Evolutionary conservation across 1,140 invertebrate genomes (phyloP), one percentile per base, ranked within the genome.

Genomic region (Aleiodes sp.): DNA sequence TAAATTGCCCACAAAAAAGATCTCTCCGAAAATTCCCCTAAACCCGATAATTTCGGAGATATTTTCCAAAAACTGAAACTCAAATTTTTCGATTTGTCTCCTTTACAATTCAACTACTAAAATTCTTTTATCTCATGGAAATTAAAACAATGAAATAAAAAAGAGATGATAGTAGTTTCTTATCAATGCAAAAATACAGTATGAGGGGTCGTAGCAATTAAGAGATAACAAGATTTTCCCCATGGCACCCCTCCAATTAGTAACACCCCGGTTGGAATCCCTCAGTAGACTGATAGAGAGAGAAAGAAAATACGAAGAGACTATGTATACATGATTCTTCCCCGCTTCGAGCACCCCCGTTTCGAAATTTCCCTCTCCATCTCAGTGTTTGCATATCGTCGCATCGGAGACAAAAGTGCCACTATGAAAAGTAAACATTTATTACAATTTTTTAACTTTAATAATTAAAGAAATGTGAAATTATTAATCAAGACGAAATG

Each of bases 211-310:
- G 82, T 80, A 85, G 84, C 83, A 86, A 86, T 86, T 86, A 86
- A 86, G 83, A 86, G 83, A 86, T 86, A 86, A 86, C 84, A 86
- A 86, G 83, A 81, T 86, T 85, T 79, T 78, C 78, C 70, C 77
- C 79, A 80, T 75, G 78, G 73, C 77, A 76, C 83, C 83, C 82
- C 81, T 82, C 82, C 84, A 86, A 86, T 86, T 86, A 86, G 84
- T 84, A 80, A 86, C 83, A 84, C 83, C 80, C 78, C 75, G 26
- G 21, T 2, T 24, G 14, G 72, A 41, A 12, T 14, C 37, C 28
- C n/a, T 41, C 39, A 35, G 68, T 29, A 14, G 61, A 41, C 26
- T 28, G 60, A 24, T 9, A 19, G 59, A 61, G 33, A 35, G 21
- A 61, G 24, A 33, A 24, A 33, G 37, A n/a, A n/a, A n/a, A n/a